Evolutionary conservation across 2,797 vertebrate genomes (phyloP).

Genomic region (Erithacus rubecula): DNA sequence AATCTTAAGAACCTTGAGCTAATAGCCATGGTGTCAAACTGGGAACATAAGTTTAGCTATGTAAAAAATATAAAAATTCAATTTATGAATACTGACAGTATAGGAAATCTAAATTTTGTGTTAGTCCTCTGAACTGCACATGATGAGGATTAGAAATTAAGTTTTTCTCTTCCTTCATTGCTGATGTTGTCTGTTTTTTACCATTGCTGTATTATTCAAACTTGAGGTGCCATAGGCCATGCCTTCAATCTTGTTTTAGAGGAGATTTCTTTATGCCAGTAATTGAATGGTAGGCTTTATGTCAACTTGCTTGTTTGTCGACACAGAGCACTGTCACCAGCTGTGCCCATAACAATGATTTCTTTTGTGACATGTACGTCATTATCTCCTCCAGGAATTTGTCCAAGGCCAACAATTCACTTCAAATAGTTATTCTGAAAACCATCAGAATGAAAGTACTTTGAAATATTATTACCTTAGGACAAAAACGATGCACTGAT

Average conservation of each 20-base stretch:
- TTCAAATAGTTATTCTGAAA: conserved; percentile 50
- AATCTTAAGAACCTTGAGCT: not conserved
- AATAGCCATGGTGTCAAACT: not conserved
- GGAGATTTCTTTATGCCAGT: conserved; percentile 38
- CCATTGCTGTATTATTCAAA: conserved; percentile 42
- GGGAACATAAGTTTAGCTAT: not conserved
- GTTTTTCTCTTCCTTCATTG: not conserved
- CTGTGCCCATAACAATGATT: conserved; percentile 35
- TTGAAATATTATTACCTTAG: conserved; percentile 44
- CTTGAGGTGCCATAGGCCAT: not conserved
- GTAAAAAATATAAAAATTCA: not conserved
- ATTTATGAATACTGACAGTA: not conserved
- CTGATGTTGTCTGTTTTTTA: not conserved
- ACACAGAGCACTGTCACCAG: not conserved
- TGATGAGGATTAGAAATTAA: not conserved
- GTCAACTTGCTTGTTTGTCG: conserved; percentile 21
- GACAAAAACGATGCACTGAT: conserved; percentile 23
- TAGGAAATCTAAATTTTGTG: not conserved
- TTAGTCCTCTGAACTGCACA: not conserved
- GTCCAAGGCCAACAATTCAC: conserved; percentile 51
- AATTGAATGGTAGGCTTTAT: conserved; percentile 44
- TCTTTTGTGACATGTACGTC: conserved; percentile 38
- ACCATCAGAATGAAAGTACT: conserved; percentile 36
- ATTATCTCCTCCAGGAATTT: conserved; percentile 37
- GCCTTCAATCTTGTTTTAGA: conserved; percentile 36